Conservation (phyloP, 1,140 invertebrate species). For the Ephestia elutella region DNA sequence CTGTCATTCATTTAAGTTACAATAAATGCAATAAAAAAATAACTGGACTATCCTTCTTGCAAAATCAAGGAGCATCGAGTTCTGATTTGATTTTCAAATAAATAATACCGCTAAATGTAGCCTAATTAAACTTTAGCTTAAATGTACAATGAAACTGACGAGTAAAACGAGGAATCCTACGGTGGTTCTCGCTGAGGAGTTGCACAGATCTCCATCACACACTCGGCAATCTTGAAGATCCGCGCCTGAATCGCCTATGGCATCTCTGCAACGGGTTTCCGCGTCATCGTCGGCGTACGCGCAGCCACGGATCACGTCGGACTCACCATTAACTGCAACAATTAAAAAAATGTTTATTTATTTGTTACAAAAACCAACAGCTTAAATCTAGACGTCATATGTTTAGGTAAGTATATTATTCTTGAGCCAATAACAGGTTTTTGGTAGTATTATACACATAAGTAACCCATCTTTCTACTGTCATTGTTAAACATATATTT, state of each 20-base stretch:
- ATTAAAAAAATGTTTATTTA: not conserved
- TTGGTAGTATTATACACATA: no score
- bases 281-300: slow-evolving; percentile 24
- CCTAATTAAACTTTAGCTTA: not conserved
- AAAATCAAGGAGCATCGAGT: no score
- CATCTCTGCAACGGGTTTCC: slow-evolving; percentile 24
- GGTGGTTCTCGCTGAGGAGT: slow-evolving; percentile 24
- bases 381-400: no score
- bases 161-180: slow-evolving; percentile 9
- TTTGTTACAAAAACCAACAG: not conserved
- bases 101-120: no score
- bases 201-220: slow-evolving; percentile 39
- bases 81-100: no score
- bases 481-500: no score
- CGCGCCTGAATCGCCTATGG: slow-evolving; percentile 19
- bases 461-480: no score
- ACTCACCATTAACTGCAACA: slow-evolving; percentile 38
- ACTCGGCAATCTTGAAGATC: slow-evolving; percentile 23
- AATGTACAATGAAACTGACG: not conserved
- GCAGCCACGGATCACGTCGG: slow-evolving; percentile 35
- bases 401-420: not conserved
- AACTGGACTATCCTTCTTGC: no score
- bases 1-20: no score
- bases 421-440: no score
- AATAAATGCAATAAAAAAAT: no score